Base-by-base conservation (phyloP, 2,797 vertebrate species). In the Sebastes minor region DNA sequence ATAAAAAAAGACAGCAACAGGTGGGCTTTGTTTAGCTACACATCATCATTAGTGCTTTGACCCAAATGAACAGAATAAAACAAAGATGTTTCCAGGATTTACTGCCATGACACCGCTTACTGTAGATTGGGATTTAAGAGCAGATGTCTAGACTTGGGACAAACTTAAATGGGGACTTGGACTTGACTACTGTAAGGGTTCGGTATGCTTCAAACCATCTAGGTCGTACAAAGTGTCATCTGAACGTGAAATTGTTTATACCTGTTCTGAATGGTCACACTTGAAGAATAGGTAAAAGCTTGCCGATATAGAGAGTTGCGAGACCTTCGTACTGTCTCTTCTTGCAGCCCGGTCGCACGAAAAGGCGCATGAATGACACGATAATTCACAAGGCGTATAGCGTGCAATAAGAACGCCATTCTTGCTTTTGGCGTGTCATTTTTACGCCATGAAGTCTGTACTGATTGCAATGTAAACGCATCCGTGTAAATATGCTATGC, bases 401-500 rank as follows among this genome's bases (percentile, higher is more conserved):
- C 38, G 0, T 42, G 38, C 38, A 42, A 6, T 42, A 42, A 42
- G 38, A 0, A 38, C 13, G 35, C 0, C 35, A 0, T 42, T 42
- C 38, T 42, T 42, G 38, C 6, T 16, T 16, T 42, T 42, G 14
- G 38, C 38, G 0, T 42, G 38, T 42, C 38, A 42, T 42, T 42
- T 42, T 16, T 7, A 42, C 38, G 0, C 38, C 38, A 16, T 16
- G 14, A 42, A 42, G 6, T 42, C 38, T 42, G 6, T 0, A 16
- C 38, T 0, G 38, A 0, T 0, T 42, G 38, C 38, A 7, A 42
- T 42, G 38, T 16, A 0, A 42, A 42, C 14, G 38, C 38, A 42
- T 42, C 14, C 38, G 0, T 42, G 38, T 1, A 42, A 42, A 16
- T 42, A 42, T 42, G 38, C 14, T 1, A 1, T 7, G 6, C 1